A percentile compares a stretch with the other conserved stretches of the same genome.
Conservation (phyloP, 2,113 vertebrate species). For the Centropus unirufus region DNA sequence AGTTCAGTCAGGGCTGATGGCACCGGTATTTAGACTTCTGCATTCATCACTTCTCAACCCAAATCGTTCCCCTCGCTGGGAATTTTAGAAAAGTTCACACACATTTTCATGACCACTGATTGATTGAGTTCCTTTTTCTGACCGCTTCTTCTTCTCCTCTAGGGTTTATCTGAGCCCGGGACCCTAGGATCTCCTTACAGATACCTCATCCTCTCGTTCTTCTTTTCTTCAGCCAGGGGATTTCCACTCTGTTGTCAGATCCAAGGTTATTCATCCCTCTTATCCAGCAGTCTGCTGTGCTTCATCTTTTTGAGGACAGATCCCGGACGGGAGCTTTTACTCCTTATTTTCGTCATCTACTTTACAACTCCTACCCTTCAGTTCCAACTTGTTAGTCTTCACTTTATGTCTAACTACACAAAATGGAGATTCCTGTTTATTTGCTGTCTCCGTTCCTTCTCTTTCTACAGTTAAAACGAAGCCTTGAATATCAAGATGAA, state of each 20-base stretch:
- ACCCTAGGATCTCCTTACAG: neutral
- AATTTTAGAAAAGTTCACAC: neutral
- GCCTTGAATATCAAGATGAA: neutral
- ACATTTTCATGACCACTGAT: neutral
- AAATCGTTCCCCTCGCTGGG: neutral
- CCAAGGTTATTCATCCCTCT: neutral
- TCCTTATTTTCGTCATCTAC: neutral
- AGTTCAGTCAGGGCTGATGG: neutral
- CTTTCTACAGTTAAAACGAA: neutral
- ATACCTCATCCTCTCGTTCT: neutral
- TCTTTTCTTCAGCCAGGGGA: slow-evolving; percentile 43
- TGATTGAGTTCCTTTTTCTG: slow-evolving; percentile 12
- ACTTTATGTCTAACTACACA: neutral
- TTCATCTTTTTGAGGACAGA: neutral
- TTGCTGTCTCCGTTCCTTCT: neutral
- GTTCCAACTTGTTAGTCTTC: neutral
- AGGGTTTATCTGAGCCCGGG: neutral
- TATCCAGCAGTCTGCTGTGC: neutral
- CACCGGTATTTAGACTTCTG: neutral
- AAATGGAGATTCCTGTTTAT: neutral
- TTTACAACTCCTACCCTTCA: neutral
- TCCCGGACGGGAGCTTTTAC: neutral
- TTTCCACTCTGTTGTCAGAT: slow-evolving; percentile 27
- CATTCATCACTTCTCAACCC: neutral
- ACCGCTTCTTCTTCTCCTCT: slow-evolving; percentile 18